Conservation (phyloP, 1,140 invertebrate species). For the Drosophila tani region DNA sequence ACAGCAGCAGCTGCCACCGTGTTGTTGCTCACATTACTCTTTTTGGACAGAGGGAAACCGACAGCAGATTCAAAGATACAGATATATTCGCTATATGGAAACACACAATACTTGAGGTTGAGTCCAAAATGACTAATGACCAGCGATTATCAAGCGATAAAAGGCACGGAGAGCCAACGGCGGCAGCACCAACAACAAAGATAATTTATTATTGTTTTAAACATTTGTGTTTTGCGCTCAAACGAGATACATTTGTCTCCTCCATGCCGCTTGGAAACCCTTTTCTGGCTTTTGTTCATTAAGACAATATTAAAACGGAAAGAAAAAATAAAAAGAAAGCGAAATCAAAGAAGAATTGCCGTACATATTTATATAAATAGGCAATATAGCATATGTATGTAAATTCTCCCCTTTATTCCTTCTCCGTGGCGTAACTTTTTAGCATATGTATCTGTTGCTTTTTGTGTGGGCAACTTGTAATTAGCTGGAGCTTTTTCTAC, state of each 20-base stretch:
- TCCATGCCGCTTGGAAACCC: slow-evolving; percentile 42
- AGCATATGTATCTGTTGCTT: slow-evolving; percentile 46
- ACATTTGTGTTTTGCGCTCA: slow-evolving; percentile 81
- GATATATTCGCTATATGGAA: slow-evolving; percentile 73
- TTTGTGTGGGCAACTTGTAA: slow-evolving; percentile 67
- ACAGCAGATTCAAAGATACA: slow-evolving; percentile 68
- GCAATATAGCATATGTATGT: slow-evolving; percentile 48
- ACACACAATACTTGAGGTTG: slow-evolving; percentile 79
- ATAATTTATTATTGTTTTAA: slow-evolving; percentile 84
- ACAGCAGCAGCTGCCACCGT: slow-evolving; percentile 76
- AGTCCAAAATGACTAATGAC: slow-evolving; percentile 84
- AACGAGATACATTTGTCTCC: slow-evolving; percentile 82
- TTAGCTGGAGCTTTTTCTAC: slow-evolving; percentile 63
- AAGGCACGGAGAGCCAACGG: slow-evolving; percentile 68
- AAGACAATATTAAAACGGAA: slow-evolving; percentile 56
- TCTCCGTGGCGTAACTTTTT: slow-evolving; percentile 37
- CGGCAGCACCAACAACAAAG: slow-evolving; percentile 48
- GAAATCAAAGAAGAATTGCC: slow-evolving; percentile 41
- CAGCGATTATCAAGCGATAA: slow-evolving; percentile 84
- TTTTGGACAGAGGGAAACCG: slow-evolving; percentile 65
- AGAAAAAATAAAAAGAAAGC: neutral
- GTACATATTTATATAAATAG: slow-evolving; percentile 31
- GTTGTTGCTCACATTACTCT: slow-evolving; percentile 81
- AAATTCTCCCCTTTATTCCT: slow-evolving; percentile 36
- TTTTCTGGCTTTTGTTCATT: slow-evolving; percentile 70